A percentile compares a stretch with the other conserved stretches of the same genome.
These are phyloP conservation scores for Scaptomyza flava DNA, from an alignment of 2,888 invertebrate genomes.

Conservation along the genomic window DNA sequence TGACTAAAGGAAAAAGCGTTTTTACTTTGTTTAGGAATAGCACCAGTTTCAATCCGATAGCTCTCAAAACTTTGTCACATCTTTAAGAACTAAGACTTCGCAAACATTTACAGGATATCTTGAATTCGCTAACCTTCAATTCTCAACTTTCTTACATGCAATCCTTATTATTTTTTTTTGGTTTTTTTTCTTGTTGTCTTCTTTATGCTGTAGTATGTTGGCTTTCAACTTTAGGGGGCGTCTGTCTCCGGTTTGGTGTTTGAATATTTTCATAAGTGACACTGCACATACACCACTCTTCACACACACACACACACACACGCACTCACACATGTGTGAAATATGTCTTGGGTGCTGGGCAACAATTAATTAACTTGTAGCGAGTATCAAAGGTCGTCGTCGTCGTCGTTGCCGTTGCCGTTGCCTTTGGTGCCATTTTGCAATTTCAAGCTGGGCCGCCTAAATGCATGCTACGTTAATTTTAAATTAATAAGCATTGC, in stretches of 20 bases:
- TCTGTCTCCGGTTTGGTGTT: conserved; percentile 52
- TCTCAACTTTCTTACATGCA: conserved; percentile 9
- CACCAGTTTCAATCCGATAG: too few relatives aligned
- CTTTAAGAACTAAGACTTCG: too few relatives aligned
- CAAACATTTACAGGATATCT: conserved; percentile 19
- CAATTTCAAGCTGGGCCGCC: conserved; percentile 55
- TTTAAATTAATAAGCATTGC: conserved; percentile 77
- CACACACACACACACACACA: conserved; percentile 14
- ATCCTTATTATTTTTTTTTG: not conserved
- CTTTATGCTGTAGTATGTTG: conserved; percentile 48
- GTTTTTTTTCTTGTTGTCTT: conserved; percentile 34
- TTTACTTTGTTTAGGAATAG: too few relatives aligned
- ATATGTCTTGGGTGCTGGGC: conserved; percentile 45
- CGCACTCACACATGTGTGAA: not conserved
- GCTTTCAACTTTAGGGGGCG: conserved; percentile 70
- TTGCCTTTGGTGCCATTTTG: conserved; percentile 56
- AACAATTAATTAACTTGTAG: conserved; percentile 81
- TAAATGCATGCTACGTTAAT: conserved; percentile 73
- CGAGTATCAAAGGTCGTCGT: conserved; percentile 69
- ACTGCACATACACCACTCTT: conserved; percentile 33
- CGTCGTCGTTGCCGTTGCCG: conserved; percentile 36
- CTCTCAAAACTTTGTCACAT: too few relatives aligned
- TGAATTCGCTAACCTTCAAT: conserved; percentile 9
- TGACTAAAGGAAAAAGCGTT: too few relatives aligned
- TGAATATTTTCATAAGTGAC: conserved; percentile 71